A percentile compares a stretch with the other conserved stretches of the same genome.
Conservation (phyloP, 2,888 invertebrate species). For the Timema podura region DNA sequence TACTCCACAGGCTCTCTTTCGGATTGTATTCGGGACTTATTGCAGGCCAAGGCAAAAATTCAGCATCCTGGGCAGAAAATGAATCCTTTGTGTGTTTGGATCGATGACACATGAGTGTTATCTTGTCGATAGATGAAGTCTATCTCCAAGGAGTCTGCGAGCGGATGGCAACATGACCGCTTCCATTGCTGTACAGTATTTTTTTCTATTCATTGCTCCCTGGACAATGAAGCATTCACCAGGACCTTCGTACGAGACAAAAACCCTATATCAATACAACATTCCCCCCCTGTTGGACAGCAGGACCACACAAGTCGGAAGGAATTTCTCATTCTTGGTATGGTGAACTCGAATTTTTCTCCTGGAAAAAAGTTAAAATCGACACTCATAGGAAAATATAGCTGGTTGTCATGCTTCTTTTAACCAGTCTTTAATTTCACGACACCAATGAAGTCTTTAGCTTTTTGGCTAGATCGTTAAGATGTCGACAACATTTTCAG, state of each 20-base stretch:
- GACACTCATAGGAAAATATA: not conserved
- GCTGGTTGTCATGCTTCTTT: constrained; percentile 1
- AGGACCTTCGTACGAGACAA: not conserved
- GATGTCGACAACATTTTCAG: no score
- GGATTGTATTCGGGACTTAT: not conserved
- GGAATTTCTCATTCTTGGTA: constrained; percentile 4
- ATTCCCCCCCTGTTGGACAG: constrained; percentile 1
- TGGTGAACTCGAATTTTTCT: not conserved
- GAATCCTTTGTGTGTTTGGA: constrained; percentile 7
- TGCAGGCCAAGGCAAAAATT: not conserved
- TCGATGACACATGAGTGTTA: constrained; percentile 1
- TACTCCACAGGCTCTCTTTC: not conserved
- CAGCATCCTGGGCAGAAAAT: not conserved
- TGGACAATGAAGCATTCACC: not conserved
- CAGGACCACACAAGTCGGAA: not conserved
- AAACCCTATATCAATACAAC: constrained; percentile 10
- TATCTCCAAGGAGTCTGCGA: not conserved
- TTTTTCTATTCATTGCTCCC: not conserved
- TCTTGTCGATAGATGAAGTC: constrained; percentile 2
- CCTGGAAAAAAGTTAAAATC: not conserved
- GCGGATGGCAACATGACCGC: no score
- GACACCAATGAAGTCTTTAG: no score
- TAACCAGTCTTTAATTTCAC: not conserved
- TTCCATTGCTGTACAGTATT: not conserved
- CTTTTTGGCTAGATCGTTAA: no score